These are phyloP conservation scores for Manis pentadactyla DNA, from an alignment of 2,797 vertebrate genomes.

Conservation along the genomic window DNA sequence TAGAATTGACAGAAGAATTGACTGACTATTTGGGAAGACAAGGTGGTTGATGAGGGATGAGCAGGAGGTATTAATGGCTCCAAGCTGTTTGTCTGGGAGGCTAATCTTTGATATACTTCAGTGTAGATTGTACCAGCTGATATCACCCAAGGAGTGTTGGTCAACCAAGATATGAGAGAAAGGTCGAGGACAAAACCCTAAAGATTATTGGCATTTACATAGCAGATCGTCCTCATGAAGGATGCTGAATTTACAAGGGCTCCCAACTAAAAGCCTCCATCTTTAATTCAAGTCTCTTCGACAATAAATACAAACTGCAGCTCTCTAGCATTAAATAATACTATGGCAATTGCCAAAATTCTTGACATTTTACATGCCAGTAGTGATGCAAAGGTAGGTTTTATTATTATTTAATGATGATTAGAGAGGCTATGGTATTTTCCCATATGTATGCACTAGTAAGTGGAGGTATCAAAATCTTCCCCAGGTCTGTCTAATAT, in stretches of 20 bases:
- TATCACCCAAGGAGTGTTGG: background rate
- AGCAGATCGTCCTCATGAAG: background rate
- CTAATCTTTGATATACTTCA: background rate
- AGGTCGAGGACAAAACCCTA: background rate
- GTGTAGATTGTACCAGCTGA: background rate
- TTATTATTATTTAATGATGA: background rate
- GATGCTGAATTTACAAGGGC: background rate
- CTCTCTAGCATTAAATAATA: background rate
- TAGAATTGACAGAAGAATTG: constrained; percentile 36
- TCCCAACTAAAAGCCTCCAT: background rate
- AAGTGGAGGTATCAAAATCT: constrained; percentile 40
- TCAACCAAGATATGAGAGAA: background rate
- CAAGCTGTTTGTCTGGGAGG: background rate
- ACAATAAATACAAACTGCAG: background rate
- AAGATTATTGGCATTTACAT: background rate
- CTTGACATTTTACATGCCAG: background rate
- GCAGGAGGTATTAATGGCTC: background rate
- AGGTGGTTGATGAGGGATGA: background rate
- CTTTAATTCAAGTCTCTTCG: background rate
- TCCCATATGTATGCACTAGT: background rate
- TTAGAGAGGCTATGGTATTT: constrained; percentile 68
- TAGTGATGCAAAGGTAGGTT: background rate
- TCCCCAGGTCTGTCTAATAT: constrained; percentile 53
- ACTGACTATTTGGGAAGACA: background rate
- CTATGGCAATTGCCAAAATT: background rate